A percentile compares a stretch with the other conserved stretches of the same genome.
Evolutionary conservation across 2,113 vertebrate species (phyloP).

Genomic region (Corythornis vintsioides): DNA sequence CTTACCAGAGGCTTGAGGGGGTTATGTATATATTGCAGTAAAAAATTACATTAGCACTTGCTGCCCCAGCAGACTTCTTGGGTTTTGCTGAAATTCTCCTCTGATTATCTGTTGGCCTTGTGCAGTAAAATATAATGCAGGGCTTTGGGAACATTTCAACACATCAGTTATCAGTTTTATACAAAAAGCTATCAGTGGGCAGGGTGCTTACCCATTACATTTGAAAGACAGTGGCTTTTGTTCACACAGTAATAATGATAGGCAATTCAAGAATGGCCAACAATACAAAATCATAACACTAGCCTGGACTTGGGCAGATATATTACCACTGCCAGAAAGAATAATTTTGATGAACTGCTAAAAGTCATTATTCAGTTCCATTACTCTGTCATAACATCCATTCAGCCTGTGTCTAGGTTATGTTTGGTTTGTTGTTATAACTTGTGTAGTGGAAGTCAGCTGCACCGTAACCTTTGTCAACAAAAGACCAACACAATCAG

Average conservation of each 20-base stretch:
- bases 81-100: slow-evolving; percentile 23
- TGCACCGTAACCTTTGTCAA: slow-evolving; percentile 35
- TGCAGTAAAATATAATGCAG: background rate
- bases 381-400: slow-evolving; percentile 39
- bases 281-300: slow-evolving; percentile 18
- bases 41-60: slow-evolving; percentile 45
- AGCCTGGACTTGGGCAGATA: background rate
- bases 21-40: slow-evolving; percentile 5
- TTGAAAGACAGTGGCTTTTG: slow-evolving; percentile 1
- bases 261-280: slow-evolving; percentile 3
- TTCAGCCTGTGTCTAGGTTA: slow-evolving; percentile 48
- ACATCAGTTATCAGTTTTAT: slow-evolving; percentile 4
- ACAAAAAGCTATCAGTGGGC: background rate
- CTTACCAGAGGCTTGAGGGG: background rate
- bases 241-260: slow-evolving; percentile 19
- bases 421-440: slow-evolving; percentile 45
- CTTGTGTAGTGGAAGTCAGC: slow-evolving; percentile 45
- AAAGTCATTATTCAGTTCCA: slow-evolving; percentile 47
- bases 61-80: slow-evolving; percentile 30
- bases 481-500: slow-evolving; percentile 14
- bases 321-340: slow-evolving; percentile 42
- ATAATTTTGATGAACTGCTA: slow-evolving; percentile 54
- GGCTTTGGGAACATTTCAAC: background rate
- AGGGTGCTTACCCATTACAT: background rate
- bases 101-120: slow-evolving; percentile 1